A percentile compares a stretch with the other conserved stretches of the same genome.
Conservation (phyloP, 2,797 vertebrate species). For the Gambusia yucatana region DNA sequence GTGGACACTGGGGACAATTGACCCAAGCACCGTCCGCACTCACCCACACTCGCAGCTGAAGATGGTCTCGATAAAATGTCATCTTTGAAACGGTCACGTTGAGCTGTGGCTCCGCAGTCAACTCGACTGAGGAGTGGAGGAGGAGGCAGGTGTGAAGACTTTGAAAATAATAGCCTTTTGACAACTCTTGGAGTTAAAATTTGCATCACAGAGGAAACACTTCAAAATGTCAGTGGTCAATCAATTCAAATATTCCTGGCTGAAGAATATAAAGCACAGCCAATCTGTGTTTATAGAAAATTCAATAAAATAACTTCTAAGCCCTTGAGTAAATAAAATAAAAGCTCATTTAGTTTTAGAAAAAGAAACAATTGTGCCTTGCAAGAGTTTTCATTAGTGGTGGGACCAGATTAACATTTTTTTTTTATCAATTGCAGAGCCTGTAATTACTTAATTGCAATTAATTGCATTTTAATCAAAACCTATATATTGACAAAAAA, state of each 20-base stretch:
- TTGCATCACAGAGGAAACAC: slow-evolving; percentile 74
- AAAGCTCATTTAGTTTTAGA: slow-evolving; percentile 73
- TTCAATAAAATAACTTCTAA: slow-evolving; percentile 70
- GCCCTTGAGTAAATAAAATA: slow-evolving; percentile 52
- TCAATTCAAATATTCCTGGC: slow-evolving; percentile 75
- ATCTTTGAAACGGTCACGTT: slow-evolving; percentile 69
- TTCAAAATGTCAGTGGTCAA: slow-evolving; percentile 82
- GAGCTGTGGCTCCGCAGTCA: slow-evolving; percentile 42
- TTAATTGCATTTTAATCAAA: too few species aligned
- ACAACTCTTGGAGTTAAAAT: slow-evolving; percentile 67
- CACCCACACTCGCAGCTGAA: slow-evolving; percentile 75
- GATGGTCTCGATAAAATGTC: slow-evolving; percentile 81
- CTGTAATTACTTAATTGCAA: too few species aligned
- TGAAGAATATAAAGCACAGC: slow-evolving; percentile 68
- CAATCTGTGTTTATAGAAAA: slow-evolving; percentile 69
- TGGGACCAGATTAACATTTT: too few species aligned
- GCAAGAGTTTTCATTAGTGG: neutral
- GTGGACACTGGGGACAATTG: slow-evolving; percentile 67
- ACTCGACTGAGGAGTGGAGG: slow-evolving; percentile 39
- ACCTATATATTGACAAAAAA: too few species aligned
- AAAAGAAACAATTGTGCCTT: neutral
- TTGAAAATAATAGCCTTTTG: slow-evolving; percentile 78
- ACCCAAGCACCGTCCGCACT: slow-evolving; percentile 66
- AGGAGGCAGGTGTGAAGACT: slow-evolving; percentile 69
- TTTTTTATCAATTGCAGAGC: too few species aligned